Conservation (phyloP, 2,113 vertebrate species). For the Riparia riparia region DNA sequence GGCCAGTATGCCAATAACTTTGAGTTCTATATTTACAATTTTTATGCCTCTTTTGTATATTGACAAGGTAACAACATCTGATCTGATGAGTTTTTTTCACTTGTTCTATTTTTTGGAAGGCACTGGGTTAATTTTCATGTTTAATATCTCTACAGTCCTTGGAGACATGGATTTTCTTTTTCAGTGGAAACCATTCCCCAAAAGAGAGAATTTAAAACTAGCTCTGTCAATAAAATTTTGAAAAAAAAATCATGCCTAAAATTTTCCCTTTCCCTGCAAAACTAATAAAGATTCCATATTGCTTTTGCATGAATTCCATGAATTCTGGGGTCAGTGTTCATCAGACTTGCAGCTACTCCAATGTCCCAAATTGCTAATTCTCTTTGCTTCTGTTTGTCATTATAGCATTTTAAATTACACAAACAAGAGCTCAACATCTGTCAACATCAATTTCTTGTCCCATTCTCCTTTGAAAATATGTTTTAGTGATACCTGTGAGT, state of each 20-base stretch:
- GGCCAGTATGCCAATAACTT: background rate
- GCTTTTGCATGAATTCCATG: background rate
- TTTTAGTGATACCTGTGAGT: background rate
- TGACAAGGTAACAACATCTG: background rate
- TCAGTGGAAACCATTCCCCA: background rate
- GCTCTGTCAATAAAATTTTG: background rate
- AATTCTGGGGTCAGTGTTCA: background rate
- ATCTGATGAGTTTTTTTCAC: background rate
- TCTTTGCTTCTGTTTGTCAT: too few relatives aligned
- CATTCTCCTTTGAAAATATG: background rate
- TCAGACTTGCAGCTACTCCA: background rate
- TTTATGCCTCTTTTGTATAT: background rate
- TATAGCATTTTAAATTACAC: too few relatives aligned
- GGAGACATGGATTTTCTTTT: background rate
- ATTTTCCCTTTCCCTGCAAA: background rate
- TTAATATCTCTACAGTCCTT: background rate
- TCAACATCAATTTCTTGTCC: background rate
- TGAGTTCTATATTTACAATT: background rate
- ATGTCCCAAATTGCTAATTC: background rate
- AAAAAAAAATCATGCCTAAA: background rate
- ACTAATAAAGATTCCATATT: background rate
- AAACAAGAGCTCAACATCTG: too few relatives aligned
- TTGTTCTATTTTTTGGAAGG: background rate
- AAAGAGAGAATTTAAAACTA: background rate
- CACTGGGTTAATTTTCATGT: background rate